Evolutionary conservation across 2,113 vertebrate species (phyloP), one percentile per base, ranked within the genome.

Genomic region (Petrocephalus microphthalmus): DNA sequence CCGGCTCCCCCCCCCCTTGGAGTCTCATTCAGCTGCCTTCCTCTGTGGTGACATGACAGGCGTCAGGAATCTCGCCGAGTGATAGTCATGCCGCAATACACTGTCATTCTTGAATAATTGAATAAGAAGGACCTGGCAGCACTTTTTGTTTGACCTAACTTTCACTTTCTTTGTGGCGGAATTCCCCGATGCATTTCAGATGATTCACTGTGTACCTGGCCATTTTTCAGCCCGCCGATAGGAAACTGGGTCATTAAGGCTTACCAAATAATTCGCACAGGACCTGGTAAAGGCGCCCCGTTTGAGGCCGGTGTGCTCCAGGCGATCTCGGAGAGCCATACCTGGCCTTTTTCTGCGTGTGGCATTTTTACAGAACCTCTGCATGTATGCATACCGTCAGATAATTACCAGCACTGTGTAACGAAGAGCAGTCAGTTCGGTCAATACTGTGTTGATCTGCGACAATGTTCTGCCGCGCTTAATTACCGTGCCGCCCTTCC

Each of bases 1-100:
- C 37, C 49, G 85, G 83, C 64, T 87, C 45, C 60, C 85, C 54
- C 33, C 83, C 19, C 20, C 22, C 6, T 33, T 42, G 25, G 22
- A 5, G 11, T 47, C 33, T 57, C 86, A 87, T 67, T 78, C 49
- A 86, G 42, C 87, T 64, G 78, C 88, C 33, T 71, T 87, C 45
- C 42, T 88, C 25, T 33, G 25, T 87, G 89, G 89, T 90, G 90
- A 91, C 90, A 89, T 91, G 60, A 74, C 86, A 87, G 86, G 25
- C 86, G 17, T 88, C 87, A 71, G 49, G 81, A 88, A 53, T 53
- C 60, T 29, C 29, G n/a, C n/a, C 45, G 86, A 78, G n/a, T 54
- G 51, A 88, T 88, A 33, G 47, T n/a, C 60, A 74, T 51, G 67
- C 49, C 51, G 15, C 67, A 54, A 20, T 88, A 54, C 11, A 81